Conservation (phyloP, 2,113 vertebrate species). For the Myotis yumanensis region DNA sequence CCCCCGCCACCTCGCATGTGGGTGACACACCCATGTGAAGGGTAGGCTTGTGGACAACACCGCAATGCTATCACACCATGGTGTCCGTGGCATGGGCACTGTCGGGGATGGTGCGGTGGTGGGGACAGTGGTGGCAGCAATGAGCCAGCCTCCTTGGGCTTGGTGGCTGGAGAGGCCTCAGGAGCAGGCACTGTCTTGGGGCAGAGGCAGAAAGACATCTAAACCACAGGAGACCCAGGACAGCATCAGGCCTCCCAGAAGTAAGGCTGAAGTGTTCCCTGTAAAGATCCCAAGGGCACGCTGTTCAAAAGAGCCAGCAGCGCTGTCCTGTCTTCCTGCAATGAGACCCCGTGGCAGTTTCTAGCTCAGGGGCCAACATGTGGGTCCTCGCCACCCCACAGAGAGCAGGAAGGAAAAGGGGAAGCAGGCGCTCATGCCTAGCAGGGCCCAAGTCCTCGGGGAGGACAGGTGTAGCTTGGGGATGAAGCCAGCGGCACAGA, state of each 20-base stretch:
- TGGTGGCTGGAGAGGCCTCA: background rate
- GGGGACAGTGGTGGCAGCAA: background rate
- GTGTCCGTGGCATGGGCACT: background rate
- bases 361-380: background rate
- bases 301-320: background rate
- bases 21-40: accelerated
- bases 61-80: accelerated
- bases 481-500: background rate
- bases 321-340: background rate
- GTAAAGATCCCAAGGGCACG: background rate
- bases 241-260: accelerated
- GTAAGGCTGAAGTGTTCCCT: background rate
- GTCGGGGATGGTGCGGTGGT: accelerated
- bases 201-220: background rate
- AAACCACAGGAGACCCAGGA: background rate
- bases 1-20: accelerated
- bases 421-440: background rate
- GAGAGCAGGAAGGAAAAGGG: background rate
- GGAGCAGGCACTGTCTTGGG: accelerated
- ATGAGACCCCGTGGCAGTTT: accelerated
- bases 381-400: background rate
- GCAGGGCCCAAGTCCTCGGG: accelerated
- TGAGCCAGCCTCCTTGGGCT: background rate
- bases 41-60: accelerated
- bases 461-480: background rate